Evolutionary conservation across 2,888 invertebrate species (phyloP).

Genomic region (Agrilus mali): DNA sequence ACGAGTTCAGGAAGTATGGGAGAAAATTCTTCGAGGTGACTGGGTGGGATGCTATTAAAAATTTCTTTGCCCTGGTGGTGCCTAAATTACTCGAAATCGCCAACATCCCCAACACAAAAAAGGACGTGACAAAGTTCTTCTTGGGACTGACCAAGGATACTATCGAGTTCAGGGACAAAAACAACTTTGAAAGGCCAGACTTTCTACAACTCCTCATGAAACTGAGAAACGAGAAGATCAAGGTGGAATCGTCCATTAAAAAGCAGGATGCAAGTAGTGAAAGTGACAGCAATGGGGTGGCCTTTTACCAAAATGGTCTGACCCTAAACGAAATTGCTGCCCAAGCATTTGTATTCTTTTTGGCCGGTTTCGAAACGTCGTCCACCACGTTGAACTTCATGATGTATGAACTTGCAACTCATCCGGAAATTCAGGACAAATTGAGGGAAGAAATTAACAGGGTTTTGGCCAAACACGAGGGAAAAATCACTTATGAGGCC

Average conservation of each 20-base stretch:
- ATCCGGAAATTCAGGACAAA: conserved; percentile 33
- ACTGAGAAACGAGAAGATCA: conserved; percentile 10
- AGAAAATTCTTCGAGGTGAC: conserved; percentile 12
- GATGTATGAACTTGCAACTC: conserved; percentile 30
- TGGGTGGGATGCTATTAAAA: conserved; percentile 34
- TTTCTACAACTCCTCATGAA: conserved; percentile 29
- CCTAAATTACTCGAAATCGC: conserved; percentile 15
- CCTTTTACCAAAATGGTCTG: conserved; percentile 11
- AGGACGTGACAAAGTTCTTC: conserved; percentile 19
- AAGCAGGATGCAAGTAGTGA: not conserved
- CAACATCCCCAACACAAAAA: conserved; percentile 13
- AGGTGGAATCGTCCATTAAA: not conserved
- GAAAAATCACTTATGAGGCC: conserved; percentile 30
- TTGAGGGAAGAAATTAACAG: conserved; percentile 29
- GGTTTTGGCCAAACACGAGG: conserved; percentile 22
- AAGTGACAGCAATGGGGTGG: no score
- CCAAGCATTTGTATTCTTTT: conserved; percentile 34
- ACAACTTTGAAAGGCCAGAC: conserved; percentile 21
- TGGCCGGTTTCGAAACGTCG: conserved; percentile 38
- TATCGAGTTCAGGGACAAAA: conserved; percentile 17
- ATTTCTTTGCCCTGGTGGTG: conserved; percentile 24
- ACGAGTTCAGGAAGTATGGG: conserved; percentile 29
- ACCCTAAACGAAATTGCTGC: conserved; percentile 23
- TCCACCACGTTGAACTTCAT: conserved; percentile 31
- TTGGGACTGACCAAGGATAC: conserved; percentile 17